Percentiles rank a stretch among this genome's conserved stretches.
Conservation (phyloP, 1,140 invertebrate species). For the Anagrus nilaparvatae region DNA sequence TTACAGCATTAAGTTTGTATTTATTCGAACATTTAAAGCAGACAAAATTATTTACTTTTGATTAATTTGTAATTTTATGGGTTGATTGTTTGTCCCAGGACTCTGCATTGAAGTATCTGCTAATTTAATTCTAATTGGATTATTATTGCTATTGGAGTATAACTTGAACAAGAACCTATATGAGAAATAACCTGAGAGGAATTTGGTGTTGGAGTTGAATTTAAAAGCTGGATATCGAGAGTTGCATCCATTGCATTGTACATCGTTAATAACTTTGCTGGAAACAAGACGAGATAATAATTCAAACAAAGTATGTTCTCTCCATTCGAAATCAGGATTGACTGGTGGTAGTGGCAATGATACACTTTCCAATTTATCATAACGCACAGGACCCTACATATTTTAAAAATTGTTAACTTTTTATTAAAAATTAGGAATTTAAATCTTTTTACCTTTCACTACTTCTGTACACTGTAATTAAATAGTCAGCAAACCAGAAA, state of each 20-base stretch:
- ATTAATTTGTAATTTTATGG: slow-evolving; percentile 39
- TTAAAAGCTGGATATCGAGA: slow-evolving; percentile 48
- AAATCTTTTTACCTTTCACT: slow-evolving; percentile 52
- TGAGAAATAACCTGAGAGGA: slow-evolving; percentile 34
- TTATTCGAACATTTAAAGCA: no score
- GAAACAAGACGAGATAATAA: slow-evolving; percentile 72
- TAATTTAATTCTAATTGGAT: slow-evolving; percentile 31
- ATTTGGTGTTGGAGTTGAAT: slow-evolving; percentile 29
- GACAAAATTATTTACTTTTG: slow-evolving; percentile 30
- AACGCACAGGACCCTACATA: slow-evolving; percentile 64
- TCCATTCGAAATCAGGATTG: slow-evolving; percentile 41
- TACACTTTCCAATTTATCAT: slow-evolving; percentile 83
- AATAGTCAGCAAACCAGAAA: slow-evolving; percentile 72
- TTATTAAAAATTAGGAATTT: slow-evolving; percentile 7
- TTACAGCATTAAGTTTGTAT: no score
- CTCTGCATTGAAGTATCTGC: slow-evolving; percentile 30
- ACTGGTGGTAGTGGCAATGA: slow-evolving; percentile 62
- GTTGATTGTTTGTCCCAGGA: slow-evolving; percentile 22
- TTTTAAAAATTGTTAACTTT: no score
- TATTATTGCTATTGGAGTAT: slow-evolving; percentile 25
- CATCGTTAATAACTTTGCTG: slow-evolving; percentile 72
- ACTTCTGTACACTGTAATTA: slow-evolving; percentile 72
- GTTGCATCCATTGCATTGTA: slow-evolving; percentile 70
- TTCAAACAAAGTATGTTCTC: slow-evolving; percentile 51
- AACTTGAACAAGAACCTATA: slow-evolving; percentile 20